Conservation (phyloP, 2,888 invertebrate genomes). For the Lamproptera curius region DNA sequence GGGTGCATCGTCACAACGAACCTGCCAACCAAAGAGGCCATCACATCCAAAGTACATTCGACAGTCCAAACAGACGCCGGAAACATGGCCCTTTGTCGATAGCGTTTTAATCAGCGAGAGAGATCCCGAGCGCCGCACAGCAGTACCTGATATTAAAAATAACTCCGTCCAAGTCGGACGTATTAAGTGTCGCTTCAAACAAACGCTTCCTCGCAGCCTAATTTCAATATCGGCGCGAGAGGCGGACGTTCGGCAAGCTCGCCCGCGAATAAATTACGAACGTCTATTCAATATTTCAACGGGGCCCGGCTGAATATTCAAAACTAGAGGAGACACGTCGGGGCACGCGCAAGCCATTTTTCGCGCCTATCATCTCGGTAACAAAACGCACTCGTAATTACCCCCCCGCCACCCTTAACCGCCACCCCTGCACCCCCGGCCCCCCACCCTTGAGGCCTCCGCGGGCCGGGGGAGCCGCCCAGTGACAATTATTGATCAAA, state of each 20-base stretch:
- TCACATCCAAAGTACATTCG: background rate
- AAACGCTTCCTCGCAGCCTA: constrained; percentile 74
- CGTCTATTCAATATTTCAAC: constrained; percentile 78
- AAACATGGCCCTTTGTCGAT: background rate
- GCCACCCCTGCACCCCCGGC: constrained; percentile 35
- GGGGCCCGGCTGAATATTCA: constrained; percentile 75
- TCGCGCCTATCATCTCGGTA: constrained; percentile 79
- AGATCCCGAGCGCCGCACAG: no score
- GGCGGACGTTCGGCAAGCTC: constrained; percentile 70
- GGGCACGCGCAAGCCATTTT: constrained; percentile 78
- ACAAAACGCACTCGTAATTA: constrained; percentile 79
- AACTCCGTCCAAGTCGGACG: constrained; percentile 18
- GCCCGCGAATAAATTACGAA: constrained; percentile 75
- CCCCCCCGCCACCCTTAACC: constrained; percentile 44
- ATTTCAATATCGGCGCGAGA: constrained; percentile 75
- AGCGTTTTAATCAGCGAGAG: background rate
- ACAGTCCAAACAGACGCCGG: background rate
- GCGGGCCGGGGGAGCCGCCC: constrained; percentile 63
- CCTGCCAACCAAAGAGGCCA: no score
- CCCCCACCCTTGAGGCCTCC: constrained; percentile 39
- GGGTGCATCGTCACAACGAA: no score
- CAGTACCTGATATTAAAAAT: constrained; percentile 7
- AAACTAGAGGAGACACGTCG: constrained; percentile 76
- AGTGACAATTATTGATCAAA: constrained; percentile 85
- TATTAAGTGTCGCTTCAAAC: constrained; percentile 48